phyloP scores from a whole-genome alignment of 2,888 invertebrate species.

The Argyra leucocephala region DNA sequence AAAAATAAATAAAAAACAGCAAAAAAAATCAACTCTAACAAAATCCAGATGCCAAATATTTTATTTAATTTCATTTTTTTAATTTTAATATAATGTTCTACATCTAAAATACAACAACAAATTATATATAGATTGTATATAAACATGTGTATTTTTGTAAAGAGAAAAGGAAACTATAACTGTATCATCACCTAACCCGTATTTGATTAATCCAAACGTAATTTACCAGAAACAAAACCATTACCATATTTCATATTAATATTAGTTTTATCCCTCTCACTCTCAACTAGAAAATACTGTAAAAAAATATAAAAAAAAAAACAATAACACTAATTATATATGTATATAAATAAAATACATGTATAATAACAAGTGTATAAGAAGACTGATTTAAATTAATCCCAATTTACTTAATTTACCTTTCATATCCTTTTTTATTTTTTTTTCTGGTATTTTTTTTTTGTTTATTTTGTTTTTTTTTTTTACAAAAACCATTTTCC shows the following conservation, averaged over 20 bases:
- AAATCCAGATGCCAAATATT: too few relatives aligned
- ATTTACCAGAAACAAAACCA: neutral
- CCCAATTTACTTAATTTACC: conserved; percentile 1
- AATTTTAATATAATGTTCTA: too few relatives aligned
- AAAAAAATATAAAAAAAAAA: neutral
- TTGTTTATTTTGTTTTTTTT: neutral
- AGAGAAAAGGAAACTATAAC: too few relatives aligned
- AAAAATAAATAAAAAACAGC: too few relatives aligned
- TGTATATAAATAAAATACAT: neutral
- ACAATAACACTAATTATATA: neutral
- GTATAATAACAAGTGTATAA: neutral
- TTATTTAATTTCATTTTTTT: too few relatives aligned
- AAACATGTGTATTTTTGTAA: too few relatives aligned
- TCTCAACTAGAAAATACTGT: too few relatives aligned
- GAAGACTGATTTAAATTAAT: neutral
- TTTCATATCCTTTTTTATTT: neutral
- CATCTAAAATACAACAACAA: too few relatives aligned
- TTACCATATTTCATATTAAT: neutral
- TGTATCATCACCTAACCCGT: neutral
- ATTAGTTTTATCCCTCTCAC: neutral
- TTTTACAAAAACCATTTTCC: neutral
- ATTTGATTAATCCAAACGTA: neutral
- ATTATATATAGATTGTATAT: too few relatives aligned
- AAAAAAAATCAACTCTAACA: too few relatives aligned
- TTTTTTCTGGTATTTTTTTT: neutral